phyloP scores from a whole-genome alignment of 2,888 invertebrate genomes.

The Drosophila ustulata region DNA sequence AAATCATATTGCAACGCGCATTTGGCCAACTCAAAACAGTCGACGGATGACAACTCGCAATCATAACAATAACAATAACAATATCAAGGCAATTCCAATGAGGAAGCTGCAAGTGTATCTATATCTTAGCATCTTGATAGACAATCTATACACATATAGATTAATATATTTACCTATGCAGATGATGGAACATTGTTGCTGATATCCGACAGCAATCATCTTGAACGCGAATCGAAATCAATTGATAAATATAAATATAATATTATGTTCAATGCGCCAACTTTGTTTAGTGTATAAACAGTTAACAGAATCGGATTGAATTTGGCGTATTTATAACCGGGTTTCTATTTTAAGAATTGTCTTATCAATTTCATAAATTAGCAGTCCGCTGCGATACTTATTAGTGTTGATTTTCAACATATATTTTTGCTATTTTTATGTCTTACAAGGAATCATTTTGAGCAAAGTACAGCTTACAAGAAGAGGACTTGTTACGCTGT shows the following conservation, averaged over 20 bases:
- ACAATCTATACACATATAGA: background rate
- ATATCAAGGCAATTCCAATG: slow-evolving; percentile 35
- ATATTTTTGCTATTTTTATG: background rate
- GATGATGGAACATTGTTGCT: slow-evolving; percentile 37
- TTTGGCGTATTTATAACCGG: no score
- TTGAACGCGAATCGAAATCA: slow-evolving; percentile 5
- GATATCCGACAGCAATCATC: slow-evolving; percentile 29
- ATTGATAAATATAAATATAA: slow-evolving; percentile 22
- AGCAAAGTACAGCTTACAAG: background rate
- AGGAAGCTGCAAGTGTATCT: slow-evolving; percentile 38
- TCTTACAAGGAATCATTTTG: background rate
- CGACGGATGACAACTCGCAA: slow-evolving; percentile 42
- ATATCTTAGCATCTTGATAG: background rate
- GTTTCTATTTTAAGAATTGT: no score
- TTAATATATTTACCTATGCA: slow-evolving; percentile 46
- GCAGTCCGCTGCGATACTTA: no score
- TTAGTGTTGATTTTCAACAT: background rate
- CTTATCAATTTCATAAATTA: no score
- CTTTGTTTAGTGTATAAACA: slow-evolving; percentile 18
- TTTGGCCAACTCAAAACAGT: slow-evolving; percentile 52
- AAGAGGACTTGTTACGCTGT: background rate
- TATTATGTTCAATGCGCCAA: slow-evolving; percentile 10
- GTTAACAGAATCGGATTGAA: background rate
- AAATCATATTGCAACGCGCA: slow-evolving; percentile 42
- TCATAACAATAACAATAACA: slow-evolving; percentile 26